A percentile compares a stretch with the other conserved stretches of the same genome.
Evolutionary conservation across 1,140 invertebrate genomes (phyloP).

Genomic region (Bombyx mori): ASM3026992v2 NC_085111.1:10003001-10003500

Average conservation of each 20-base stretch:
- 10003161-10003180: constrained; percentile 1
- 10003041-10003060: not conserved
- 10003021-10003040: not conserved
- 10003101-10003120: constrained; percentile 1
- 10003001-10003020: not conserved
- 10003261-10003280: not conserved
- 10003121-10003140: not conserved
- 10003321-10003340: not conserved
- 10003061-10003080: constrained; percentile 10
- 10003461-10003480: not conserved
- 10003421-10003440: not conserved
- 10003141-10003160: constrained; percentile 16
- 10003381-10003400: constrained; percentile 3
- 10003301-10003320: no score
- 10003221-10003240: no score
- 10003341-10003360: constrained; percentile 7
- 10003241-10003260: not conserved
- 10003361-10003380: constrained; percentile 2
- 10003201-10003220: not conserved
- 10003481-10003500: not conserved
- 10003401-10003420: not conserved
- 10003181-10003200: not conserved
- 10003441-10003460: constrained; percentile 5
- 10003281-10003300: not conserved
- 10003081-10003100: not conserved